Evolutionary conservation across 2,797 vertebrate species (phyloP).

Genomic region (Champsocephalus esox): DNA sequence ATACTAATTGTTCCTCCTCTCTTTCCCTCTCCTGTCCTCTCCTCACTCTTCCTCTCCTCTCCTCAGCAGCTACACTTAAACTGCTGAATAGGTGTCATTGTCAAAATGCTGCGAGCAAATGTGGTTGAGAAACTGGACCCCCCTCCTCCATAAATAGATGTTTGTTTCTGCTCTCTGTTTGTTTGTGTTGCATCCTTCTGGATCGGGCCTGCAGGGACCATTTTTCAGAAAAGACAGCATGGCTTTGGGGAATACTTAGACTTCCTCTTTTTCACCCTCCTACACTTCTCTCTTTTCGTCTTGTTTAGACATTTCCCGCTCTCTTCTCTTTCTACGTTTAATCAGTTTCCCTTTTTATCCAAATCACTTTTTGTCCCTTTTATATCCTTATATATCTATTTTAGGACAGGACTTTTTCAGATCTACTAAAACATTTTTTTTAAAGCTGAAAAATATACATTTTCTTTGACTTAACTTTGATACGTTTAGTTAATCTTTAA

Average conservation of each 20-base stretch:
- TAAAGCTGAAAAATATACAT: not conserved
- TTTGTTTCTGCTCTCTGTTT: slow-evolving; percentile 81
- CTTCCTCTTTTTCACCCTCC: slow-evolving; percentile 45
- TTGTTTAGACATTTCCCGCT: slow-evolving; percentile 29
- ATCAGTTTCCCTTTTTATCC: not conserved
- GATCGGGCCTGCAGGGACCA: slow-evolving; percentile 74
- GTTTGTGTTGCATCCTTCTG: slow-evolving; percentile 78
- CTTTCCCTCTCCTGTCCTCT: slow-evolving; percentile 3
- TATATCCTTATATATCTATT: not conserved
- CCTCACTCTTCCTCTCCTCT: not conserved
- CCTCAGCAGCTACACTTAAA: slow-evolving; percentile 68
- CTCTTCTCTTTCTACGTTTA: slow-evolving; percentile 4
- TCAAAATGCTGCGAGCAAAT: slow-evolving; percentile 66
- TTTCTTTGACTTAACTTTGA: not conserved
- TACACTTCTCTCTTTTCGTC: slow-evolving; percentile 24
- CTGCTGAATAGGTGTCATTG: slow-evolving; percentile 78
- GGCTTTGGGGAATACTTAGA: slow-evolving; percentile 67
- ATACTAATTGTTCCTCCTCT: not conserved
- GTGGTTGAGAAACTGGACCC: slow-evolving; percentile 75
- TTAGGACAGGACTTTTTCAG: not conserved
- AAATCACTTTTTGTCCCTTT: not conserved
- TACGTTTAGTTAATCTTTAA: not conserved
- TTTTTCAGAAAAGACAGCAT: slow-evolving; percentile 80
- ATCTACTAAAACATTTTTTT: not conserved
- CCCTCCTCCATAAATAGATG: slow-evolving; percentile 81